These are phyloP conservation scores for Astropecten irregularis DNA, from an alignment of 53 echinoderm and acorn worm species.

Conservation along the genomic window DNA sequence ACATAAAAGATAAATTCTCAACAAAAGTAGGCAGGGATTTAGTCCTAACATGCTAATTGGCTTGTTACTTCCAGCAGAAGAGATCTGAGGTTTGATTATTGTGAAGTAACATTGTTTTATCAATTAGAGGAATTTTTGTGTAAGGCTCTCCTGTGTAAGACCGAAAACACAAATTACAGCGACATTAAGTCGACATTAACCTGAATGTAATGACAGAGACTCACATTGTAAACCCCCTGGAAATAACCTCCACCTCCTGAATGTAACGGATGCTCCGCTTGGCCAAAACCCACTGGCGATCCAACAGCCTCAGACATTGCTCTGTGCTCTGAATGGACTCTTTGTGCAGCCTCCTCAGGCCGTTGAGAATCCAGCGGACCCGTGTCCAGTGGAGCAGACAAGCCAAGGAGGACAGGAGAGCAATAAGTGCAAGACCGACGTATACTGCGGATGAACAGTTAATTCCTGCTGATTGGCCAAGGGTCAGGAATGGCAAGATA, in stretches of 20 bases:
- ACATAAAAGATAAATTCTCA: no score
- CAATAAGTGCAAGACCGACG: not conserved
- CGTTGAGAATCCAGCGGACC: slow-evolving; percentile 14
- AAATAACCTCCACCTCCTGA: slow-evolving; percentile 86
- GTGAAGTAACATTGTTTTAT: no score
- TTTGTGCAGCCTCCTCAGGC: slow-evolving; percentile 26
- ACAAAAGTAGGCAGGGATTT: no score
- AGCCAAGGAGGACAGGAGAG: not conserved
- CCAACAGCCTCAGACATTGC: slow-evolving; percentile 25
- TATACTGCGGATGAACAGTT: not conserved
- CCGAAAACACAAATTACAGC: no score
- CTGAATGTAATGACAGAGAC: slow-evolving; percentile 6
- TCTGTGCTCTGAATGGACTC: not conserved
- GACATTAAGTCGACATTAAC: no score
- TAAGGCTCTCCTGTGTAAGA: no score
- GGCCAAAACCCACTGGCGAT: slow-evolving; percentile 43
- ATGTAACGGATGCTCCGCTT: slow-evolving; percentile 68
- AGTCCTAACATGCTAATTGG: no score
- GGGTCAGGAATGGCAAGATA: not conserved
- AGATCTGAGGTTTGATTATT: no score
- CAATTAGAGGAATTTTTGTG: no score
- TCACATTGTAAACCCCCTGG: slow-evolving; percentile 89
- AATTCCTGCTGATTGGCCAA: not conserved
- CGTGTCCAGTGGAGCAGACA: slow-evolving; percentile 8
- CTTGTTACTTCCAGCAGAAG: no score